Conservation (phyloP, 2,888 invertebrate species). For the Drosophila mimica region DNA sequence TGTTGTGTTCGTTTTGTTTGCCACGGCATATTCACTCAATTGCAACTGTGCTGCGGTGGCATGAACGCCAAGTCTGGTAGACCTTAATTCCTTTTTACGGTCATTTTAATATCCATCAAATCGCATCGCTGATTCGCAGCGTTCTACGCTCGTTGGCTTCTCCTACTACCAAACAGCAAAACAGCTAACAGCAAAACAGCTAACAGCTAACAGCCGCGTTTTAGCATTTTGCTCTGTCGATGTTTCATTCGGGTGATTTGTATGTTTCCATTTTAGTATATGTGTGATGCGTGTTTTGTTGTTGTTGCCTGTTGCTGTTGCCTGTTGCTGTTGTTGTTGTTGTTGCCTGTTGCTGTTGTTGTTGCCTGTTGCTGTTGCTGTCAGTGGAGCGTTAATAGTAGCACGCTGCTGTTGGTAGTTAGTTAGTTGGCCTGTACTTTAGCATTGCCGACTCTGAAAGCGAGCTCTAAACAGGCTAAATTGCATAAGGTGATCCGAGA, state of each 20-base stretch:
- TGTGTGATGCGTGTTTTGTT: not conserved
- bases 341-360: slow-evolving; percentile 55
- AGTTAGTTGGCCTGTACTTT: slow-evolving; percentile 61
- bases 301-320: slow-evolving; percentile 58
- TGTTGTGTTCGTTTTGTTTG: slow-evolving; percentile 37
- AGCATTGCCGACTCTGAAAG: slow-evolving; percentile 32
- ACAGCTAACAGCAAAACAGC: not conserved
- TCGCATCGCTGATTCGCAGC: slow-evolving; percentile 82
- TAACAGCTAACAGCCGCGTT: slow-evolving; percentile 31
- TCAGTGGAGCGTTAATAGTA: slow-evolving; percentile 79
- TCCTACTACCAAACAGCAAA: slow-evolving; percentile 16
- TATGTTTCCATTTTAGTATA: slow-evolving; percentile 50
- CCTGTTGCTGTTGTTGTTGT: slow-evolving; percentile 55
- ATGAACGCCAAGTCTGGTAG: slow-evolving; percentile 80
- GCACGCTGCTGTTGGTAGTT: slow-evolving; percentile 65
- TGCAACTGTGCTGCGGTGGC: slow-evolving; percentile 64
- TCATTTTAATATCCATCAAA: slow-evolving; percentile 85
- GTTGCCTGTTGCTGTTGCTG: slow-evolving; percentile 69
- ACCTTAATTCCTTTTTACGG: slow-evolving; percentile 85
- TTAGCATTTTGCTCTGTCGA: slow-evolving; percentile 74
- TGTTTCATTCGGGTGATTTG: slow-evolving; percentile 80
- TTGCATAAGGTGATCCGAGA: slow-evolving; percentile 47
- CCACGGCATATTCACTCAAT: slow-evolving; percentile 70
- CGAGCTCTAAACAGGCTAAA: slow-evolving; percentile 40
- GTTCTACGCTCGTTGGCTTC: slow-evolving; percentile 76